Conservation (phyloP, 2,888 invertebrate genomes). For the Digitonthophagus gazella region DNA sequence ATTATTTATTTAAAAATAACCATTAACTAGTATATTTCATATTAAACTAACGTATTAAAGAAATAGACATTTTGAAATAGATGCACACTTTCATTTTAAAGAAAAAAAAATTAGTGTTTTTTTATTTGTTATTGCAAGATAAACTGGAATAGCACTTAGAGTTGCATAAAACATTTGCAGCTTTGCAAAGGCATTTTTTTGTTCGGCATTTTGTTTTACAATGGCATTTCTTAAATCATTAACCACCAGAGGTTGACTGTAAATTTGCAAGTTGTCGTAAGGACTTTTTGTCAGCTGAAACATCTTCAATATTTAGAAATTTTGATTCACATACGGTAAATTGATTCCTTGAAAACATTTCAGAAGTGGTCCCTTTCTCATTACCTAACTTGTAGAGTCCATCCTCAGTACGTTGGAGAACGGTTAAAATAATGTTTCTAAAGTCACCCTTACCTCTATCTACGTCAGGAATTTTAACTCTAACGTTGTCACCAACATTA, state of each 20-base stretch:
- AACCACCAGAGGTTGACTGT: constrained; percentile 3
- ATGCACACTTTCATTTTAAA: neutral
- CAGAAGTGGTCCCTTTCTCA: constrained; percentile 30
- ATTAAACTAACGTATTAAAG: too few relatives aligned
- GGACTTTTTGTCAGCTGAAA: constrained; percentile 32
- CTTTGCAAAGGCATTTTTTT: constrained; percentile 17
- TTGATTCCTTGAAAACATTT: constrained; percentile 34
- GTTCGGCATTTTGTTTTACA: constrained; percentile 13
- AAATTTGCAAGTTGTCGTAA: constrained; percentile 18
- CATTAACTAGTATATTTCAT: neutral
- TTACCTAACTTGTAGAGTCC: constrained; percentile 29
- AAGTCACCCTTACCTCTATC: constrained; percentile 31
- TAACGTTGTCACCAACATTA: constrained; percentile 31
- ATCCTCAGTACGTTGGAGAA: constrained; percentile 31
- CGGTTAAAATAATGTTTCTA: constrained; percentile 31
- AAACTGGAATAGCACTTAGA: constrained; percentile 13
- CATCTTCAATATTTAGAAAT: constrained; percentile 30
- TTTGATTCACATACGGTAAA: constrained; percentile 32
- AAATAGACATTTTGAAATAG: neutral
- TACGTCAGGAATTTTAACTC: constrained; percentile 30
- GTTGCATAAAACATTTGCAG: constrained; percentile 9
- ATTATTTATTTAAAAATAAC: too few relatives aligned
- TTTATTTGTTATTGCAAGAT: constrained; percentile 11
- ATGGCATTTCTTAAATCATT: constrained; percentile 3
- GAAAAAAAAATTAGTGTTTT: neutral